A percentile compares a stretch with the other conserved stretches of the same genome.
phyloP scores from a whole-genome alignment of 2,888 invertebrate species.

The Rhamphomyia laevipes region DNA sequence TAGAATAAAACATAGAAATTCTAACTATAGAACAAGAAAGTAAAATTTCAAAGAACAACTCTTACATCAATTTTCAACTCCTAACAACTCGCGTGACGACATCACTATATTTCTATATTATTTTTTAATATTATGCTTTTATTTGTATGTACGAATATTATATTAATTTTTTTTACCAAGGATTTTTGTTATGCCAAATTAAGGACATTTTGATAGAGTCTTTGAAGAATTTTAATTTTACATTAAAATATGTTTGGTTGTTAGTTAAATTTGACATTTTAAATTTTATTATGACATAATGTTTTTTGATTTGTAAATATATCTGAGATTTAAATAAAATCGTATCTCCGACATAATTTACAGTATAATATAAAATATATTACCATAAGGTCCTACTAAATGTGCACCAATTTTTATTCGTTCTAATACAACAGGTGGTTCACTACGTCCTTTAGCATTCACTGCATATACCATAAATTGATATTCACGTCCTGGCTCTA shows the following conservation, averaged over 20 bases:
- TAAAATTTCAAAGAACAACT: no score
- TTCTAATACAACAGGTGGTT: constrained; percentile 58
- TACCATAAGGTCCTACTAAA: constrained; percentile 38
- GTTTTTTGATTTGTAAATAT: neutral
- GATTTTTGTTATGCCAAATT: no score
- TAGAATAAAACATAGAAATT: no score
- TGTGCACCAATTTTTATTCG: constrained; percentile 36
- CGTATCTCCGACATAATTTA: no score
- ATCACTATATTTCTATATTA: no score
- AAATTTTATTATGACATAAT: neutral
- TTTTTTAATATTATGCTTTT: no score
- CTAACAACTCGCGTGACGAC: no score
- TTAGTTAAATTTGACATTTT: neutral
- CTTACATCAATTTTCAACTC: no score
- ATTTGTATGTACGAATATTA: no score
- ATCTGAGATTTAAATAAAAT: neutral
- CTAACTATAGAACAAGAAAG: no score
- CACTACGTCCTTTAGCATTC: constrained; percentile 67
- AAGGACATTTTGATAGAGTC: no score
- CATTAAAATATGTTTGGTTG: neutral
- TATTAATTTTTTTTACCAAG: no score
- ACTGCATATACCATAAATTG: constrained; percentile 70
- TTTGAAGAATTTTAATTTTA: neutral
- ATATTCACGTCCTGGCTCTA: constrained; percentile 66
- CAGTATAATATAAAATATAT: constrained; percentile 13